These are phyloP conservation scores for Neodon shergylaensis DNA, from an alignment of 2,113 vertebrate genomes.

Conservation along the genomic window DNA sequence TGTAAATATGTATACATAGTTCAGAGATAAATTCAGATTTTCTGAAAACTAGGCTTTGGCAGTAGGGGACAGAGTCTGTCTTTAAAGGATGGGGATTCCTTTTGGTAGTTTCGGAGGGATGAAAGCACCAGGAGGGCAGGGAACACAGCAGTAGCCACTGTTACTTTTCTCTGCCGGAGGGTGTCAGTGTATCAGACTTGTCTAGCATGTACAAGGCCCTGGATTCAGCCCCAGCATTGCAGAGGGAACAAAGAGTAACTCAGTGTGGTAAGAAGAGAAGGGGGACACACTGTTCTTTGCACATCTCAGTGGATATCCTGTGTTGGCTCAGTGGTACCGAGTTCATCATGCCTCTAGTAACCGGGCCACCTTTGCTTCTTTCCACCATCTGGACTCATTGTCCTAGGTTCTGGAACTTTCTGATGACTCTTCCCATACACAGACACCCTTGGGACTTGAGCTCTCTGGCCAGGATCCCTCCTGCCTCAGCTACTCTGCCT, in stretches of 20 bases:
- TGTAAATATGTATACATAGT: not conserved
- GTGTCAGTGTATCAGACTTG: not conserved
- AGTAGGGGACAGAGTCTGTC: not conserved
- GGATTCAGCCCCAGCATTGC: not conserved
- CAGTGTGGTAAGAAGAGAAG: not conserved
- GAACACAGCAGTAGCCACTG: too few relatives aligned
- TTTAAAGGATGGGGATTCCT: not conserved
- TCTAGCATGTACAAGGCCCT: not conserved
- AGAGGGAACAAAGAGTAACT: not conserved
- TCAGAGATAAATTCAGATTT: not conserved
- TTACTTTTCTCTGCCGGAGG: not conserved
- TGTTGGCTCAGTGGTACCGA: not conserved
- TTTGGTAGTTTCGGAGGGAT: not conserved
- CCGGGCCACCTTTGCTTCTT: not conserved
- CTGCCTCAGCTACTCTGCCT: conserved; percentile 92
- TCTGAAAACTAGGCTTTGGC: not conserved
- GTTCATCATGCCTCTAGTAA: conserved; percentile 37
- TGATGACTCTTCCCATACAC: conserved; percentile 78
- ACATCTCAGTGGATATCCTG: conserved; percentile 20
- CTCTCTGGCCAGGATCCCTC: conserved; percentile 86
- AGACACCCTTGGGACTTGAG: conserved; percentile 78
- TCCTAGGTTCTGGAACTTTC: conserved; percentile 82
- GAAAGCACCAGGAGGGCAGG: not conserved
- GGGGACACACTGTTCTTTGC: not conserved
- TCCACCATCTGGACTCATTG: conserved; percentile 42